These are phyloP conservation scores for Holacanthus passer DNA, from an alignment of 2,113 vertebrate species.

Conservation along the genomic window DNA sequence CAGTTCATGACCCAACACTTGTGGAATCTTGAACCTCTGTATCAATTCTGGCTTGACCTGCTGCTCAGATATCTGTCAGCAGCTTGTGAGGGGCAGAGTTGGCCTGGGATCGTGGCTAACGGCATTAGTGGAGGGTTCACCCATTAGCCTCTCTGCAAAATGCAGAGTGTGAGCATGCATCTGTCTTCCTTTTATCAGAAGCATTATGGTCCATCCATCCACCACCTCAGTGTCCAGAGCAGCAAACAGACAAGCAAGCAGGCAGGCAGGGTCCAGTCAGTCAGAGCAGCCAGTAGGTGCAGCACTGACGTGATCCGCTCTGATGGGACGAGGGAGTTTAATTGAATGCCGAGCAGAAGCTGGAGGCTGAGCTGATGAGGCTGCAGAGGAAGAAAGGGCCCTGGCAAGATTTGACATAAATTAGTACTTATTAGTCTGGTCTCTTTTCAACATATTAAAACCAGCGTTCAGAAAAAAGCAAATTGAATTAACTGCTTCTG, in stretches of 20 bases:
- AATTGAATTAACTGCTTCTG: constrained; percentile 58
- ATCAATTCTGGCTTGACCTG: constrained; percentile 68
- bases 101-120: constrained; percentile 31
- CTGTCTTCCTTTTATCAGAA: not conserved
- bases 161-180: not conserved
- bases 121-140: constrained; percentile 1
- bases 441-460: constrained; percentile 72
- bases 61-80: constrained; percentile 78
- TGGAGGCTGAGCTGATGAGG: constrained; percentile 75
- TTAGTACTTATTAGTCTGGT: constrained; percentile 79
- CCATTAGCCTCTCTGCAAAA: constrained; percentile 23
- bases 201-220: not conserved
- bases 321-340: constrained; percentile 79
- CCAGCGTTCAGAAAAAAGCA: constrained; percentile 36
- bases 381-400: constrained; percentile 56
- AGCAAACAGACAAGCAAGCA: constrained; percentile 24
- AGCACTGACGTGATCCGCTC: constrained; percentile 78
- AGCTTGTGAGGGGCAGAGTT: constrained; percentile 69
- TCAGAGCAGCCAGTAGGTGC: constrained; percentile 65
- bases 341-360: constrained; percentile 72
- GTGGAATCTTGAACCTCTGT: constrained; percentile 82
- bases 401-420: constrained; percentile 73
- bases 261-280: constrained; percentile 25
- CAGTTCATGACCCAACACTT: constrained; percentile 70
- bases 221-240: constrained; percentile 31